A percentile compares a stretch with the other conserved stretches of the same genome.
Conservation (phyloP, 2,113 vertebrate species). For the Seriola rivoliana region DNA sequence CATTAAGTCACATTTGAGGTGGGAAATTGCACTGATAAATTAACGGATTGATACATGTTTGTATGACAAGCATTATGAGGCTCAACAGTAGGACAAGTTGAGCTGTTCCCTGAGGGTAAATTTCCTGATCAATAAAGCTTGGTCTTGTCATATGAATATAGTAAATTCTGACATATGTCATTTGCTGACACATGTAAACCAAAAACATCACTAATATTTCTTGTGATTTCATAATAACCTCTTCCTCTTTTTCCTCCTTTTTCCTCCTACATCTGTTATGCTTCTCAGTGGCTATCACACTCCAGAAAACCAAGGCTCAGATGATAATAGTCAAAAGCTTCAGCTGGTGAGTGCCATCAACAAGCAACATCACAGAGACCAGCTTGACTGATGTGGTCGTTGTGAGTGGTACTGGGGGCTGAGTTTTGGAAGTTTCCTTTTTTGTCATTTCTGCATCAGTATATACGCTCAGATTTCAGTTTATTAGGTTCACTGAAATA, state of each 20-base stretch:
- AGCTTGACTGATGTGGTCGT: neutral
- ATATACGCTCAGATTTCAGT: neutral
- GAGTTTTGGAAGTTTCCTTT: neutral
- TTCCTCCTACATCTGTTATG: neutral
- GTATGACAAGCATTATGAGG: neutral
- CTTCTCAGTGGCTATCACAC: slow-evolving; percentile 46
- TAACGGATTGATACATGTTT: neutral
- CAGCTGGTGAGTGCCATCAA: slow-evolving; percentile 83
- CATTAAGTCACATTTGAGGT: neutral
- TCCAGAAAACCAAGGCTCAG: slow-evolving; percentile 67
- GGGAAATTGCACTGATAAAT: neutral
- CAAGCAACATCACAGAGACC: neutral
- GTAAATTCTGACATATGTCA: neutral
- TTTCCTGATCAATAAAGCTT: neutral
- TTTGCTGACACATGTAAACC: neutral
- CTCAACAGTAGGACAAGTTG: no score
- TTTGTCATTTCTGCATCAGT: neutral
- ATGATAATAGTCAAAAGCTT: slow-evolving; percentile 79
- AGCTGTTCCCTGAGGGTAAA: neutral
- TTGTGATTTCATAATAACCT: neutral
- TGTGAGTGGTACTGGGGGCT: neutral
- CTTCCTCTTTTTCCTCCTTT: neutral
- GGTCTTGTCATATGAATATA: neutral
- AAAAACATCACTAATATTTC: neutral
- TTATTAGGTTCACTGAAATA: neutral